Conservation (phyloP, 1,140 invertebrate genomes). For the Drosophila funebris region DNA sequence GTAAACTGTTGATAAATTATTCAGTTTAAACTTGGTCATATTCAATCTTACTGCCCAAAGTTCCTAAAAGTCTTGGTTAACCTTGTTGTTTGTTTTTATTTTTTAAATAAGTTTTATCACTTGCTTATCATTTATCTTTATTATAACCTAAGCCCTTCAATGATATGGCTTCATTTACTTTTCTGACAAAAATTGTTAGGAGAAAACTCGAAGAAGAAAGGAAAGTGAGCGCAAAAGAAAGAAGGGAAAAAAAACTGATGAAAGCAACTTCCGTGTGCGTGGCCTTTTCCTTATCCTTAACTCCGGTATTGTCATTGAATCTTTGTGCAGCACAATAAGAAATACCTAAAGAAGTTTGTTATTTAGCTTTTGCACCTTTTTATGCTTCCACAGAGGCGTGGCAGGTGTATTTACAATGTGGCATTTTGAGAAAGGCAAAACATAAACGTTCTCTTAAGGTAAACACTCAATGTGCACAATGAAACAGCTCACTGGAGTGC, state of each 20-base stretch:
- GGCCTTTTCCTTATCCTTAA: conserved; percentile 53
- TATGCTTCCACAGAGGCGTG: conserved; percentile 3
- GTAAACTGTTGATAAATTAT: too few relatives aligned
- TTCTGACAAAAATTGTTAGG: conserved; percentile 54
- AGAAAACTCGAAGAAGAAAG: conserved; percentile 11
- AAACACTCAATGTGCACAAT: conserved; percentile 42
- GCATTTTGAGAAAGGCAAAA: conserved; percentile 37
- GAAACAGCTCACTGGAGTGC: conserved; percentile 22
- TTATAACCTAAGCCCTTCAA: conserved; percentile 76
- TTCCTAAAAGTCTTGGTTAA: not conserved
- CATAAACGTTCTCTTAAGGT: conserved; percentile 51
- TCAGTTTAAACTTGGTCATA: too few relatives aligned
- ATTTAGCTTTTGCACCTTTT: conserved; percentile 76
- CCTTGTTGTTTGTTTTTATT: conserved; percentile 36
- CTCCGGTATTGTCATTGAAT: conserved; percentile 66
- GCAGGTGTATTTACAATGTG: conserved; percentile 55
- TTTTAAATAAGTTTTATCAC: conserved; percentile 69
- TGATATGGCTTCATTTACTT: conserved; percentile 79
- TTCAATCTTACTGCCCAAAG: too few relatives aligned
- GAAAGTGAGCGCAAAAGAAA: conserved; percentile 10
- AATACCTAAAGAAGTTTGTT: conserved; percentile 75
- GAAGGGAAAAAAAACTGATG: conserved; percentile 55
- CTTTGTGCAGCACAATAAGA: conserved; percentile 48
- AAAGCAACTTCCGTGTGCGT: conserved; percentile 76
- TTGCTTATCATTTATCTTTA: conserved; percentile 82